These are phyloP conservation scores for Notoglanidium macrostoma DNA, from an alignment of 2,797 vertebrate genomes.

Conservation along the genomic window DNA sequence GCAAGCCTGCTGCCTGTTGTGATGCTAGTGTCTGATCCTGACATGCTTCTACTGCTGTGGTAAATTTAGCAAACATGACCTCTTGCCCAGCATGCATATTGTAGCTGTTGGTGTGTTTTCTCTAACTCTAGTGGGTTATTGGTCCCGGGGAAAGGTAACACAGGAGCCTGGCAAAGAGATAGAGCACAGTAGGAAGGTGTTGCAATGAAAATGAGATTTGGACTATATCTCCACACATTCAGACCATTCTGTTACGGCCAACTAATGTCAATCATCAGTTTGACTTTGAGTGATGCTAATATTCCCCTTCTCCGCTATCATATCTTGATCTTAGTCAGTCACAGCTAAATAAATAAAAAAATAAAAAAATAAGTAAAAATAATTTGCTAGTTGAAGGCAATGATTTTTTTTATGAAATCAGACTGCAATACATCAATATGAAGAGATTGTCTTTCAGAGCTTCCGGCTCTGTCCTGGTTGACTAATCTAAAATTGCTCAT, in stretches of 20 bases:
- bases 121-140: not conserved
- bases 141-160: not conserved
- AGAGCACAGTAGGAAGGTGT: not conserved
- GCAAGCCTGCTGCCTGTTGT: not conserved
- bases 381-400: not conserved
- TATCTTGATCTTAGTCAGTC: not conserved
- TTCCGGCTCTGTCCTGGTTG: conserved; percentile 54
- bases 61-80: not conserved
- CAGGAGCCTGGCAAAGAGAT: not conserved
- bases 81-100: not conserved
- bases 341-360: not conserved
- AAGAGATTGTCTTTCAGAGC: not conserved
- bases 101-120: not conserved
- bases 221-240: not conserved
- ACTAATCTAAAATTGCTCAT: conserved; percentile 51
- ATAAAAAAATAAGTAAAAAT: too few species aligned
- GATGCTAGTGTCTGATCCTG: not conserved
- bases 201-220: not conserved
- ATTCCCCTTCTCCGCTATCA: not conserved
- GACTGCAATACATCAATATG: not conserved
- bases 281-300: not conserved
- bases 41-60: not conserved
- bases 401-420: conserved; percentile 6
- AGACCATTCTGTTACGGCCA: not conserved
- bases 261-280: not conserved